phyloP scores from a whole-genome alignment of 1,140 invertebrate genomes.

The Heterodera carotae region DNA sequence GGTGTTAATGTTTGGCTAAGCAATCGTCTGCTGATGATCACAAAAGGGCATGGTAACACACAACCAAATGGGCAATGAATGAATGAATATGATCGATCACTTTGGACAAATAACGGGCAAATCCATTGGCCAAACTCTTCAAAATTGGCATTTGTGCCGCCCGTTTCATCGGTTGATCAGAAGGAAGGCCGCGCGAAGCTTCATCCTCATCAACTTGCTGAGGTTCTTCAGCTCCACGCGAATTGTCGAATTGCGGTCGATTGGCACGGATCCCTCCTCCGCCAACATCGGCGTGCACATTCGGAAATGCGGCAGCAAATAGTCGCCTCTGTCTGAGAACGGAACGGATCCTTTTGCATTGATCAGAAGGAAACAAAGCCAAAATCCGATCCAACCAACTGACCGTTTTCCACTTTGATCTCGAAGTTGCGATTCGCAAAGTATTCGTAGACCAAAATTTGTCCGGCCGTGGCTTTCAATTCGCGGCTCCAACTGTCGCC shows the following conservation, averaged over 20 bases:
- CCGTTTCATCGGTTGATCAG: conserved; percentile 16
- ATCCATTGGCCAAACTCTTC: background rate
- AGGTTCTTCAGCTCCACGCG: conserved; percentile 48
- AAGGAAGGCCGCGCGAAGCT: conserved; percentile 40
- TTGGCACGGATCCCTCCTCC: conserved; percentile 43
- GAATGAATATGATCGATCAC: too few species aligned
- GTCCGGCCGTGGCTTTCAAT: conserved; percentile 33
- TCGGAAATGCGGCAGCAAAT: conserved; percentile 47
- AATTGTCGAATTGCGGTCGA: conserved; percentile 32
- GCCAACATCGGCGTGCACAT: conserved; percentile 44
- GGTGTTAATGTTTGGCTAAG: too few species aligned
- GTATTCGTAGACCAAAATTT: conserved; percentile 49
- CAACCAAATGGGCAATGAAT: too few species aligned
- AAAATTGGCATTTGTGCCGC: background rate
- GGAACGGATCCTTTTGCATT: background rate
- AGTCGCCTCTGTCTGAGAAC: conserved; percentile 35
- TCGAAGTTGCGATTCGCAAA: conserved; percentile 49
- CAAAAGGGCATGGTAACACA: too few species aligned
- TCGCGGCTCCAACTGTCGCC: conserved; percentile 34
- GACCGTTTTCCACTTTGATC: conserved; percentile 41
- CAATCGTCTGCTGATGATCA: too few species aligned
- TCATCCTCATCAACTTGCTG: conserved; percentile 57
- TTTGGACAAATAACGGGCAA: background rate
- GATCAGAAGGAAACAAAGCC: background rate
- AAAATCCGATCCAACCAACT: too few species aligned